A percentile compares a stretch with the other conserved stretches of the same genome.
Evolutionary conservation across 2,113 vertebrate species (phyloP).

Genomic region (Halcyon senegalensis): DNA sequence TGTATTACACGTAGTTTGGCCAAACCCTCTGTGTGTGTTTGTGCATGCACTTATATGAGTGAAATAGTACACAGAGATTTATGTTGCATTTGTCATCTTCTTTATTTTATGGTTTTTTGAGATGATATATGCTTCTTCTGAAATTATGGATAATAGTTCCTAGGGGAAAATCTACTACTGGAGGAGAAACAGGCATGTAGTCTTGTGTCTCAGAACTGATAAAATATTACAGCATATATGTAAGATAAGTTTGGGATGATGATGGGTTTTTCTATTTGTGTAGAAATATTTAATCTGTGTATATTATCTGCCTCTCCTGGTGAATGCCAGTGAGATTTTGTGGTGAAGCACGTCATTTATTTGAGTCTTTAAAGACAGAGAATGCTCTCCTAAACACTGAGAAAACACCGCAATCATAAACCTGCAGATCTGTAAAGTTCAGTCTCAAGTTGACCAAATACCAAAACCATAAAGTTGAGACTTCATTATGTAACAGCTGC

Average conservation of each 20-base stretch:
- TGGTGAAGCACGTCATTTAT: not conserved
- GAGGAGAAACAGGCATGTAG: not conserved
- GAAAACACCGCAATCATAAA: slow-evolving; percentile 3
- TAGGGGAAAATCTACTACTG: not conserved
- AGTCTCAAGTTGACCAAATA: not conserved
- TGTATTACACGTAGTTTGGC: not conserved
- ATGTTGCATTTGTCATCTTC: not conserved
- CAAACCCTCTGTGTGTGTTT: not conserved
- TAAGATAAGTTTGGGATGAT: not conserved
- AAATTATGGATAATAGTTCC: not conserved
- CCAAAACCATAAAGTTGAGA: not conserved
- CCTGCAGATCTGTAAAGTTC: slow-evolving; percentile 28
- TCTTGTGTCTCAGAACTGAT: not conserved
- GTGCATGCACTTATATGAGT: not conserved
- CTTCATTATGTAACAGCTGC: not conserved
- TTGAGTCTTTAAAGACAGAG: not conserved
- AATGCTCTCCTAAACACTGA: not conserved
- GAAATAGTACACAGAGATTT: not conserved
- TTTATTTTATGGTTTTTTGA: not conserved
- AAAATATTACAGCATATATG: not conserved
- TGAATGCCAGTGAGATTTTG: not conserved
- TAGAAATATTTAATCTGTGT: not conserved
- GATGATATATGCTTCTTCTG: not conserved
- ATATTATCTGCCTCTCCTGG: not conserved
- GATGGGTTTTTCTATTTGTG: not conserved